These are phyloP conservation scores for Pampus argenteus DNA, from an alignment of 2,797 vertebrate genomes.

Conservation along the genomic window DNA sequence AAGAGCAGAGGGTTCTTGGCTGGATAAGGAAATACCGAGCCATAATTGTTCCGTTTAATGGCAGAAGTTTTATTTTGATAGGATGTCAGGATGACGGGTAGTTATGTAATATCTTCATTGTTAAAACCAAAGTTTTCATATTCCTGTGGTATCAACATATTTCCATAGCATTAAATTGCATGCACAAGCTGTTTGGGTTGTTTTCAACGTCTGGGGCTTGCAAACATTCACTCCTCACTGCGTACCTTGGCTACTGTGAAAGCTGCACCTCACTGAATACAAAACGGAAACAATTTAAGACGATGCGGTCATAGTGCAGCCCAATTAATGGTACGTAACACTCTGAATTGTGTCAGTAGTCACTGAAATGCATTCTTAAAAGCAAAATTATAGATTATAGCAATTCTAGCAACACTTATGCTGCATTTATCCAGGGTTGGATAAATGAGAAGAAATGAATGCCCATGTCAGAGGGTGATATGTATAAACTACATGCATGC, in stretches of 20 bases:
- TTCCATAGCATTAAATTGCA: conserved; percentile 41
- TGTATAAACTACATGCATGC: conserved; percentile 17
- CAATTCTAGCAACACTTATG: conserved; percentile 4
- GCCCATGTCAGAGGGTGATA: conserved; percentile 9
- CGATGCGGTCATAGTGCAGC: background rate
- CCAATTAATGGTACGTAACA: conserved; percentile 4
- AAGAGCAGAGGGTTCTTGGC: conserved; percentile 21
- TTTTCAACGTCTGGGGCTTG: conserved; percentile 32
- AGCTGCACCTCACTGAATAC: conserved; percentile 9
- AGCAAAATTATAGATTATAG: background rate
- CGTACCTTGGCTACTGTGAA: conserved; percentile 5
- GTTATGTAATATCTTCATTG: conserved; percentile 45
- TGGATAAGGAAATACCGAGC: conserved; percentile 16
- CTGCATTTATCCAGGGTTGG: conserved; percentile 17
- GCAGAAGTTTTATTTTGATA: conserved; percentile 32
- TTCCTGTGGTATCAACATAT: conserved; percentile 35
- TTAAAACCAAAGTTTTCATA: conserved; percentile 48
- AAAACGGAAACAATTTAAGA: conserved; percentile 21
- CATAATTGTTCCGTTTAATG: conserved; percentile 22
- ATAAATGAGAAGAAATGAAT: conserved; percentile 33
- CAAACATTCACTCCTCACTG: conserved; percentile 16
- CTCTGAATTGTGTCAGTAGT: conserved; percentile 7
- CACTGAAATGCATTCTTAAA: background rate
- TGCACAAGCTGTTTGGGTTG: conserved; percentile 36
- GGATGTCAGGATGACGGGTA: conserved; percentile 25